These are phyloP conservation scores for Manis javanica DNA, from an alignment of 2,797 vertebrate genomes.

Conservation along the genomic window DNA sequence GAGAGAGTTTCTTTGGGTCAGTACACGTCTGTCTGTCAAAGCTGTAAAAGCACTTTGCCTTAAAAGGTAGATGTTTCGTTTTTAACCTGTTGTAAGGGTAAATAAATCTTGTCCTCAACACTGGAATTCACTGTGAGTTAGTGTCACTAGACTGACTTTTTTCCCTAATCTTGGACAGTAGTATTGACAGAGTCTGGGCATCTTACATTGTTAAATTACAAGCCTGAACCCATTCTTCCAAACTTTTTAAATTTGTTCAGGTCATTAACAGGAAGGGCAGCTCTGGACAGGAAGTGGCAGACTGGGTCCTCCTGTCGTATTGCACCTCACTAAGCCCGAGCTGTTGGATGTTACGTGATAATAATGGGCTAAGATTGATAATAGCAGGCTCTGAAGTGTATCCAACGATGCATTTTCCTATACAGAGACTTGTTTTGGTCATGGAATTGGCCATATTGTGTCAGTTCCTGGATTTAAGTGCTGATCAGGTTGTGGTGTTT, in stretches of 20 bases:
- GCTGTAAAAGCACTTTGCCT: not conserved
- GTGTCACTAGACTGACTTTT: not conserved
- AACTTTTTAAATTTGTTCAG: not conserved
- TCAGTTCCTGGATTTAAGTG: not conserved
- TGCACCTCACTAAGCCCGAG: not conserved
- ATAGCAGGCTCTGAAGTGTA: not conserved
- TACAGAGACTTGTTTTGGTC: not conserved
- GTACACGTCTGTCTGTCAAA: not conserved
- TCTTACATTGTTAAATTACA: not conserved
- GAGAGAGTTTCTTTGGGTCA: not conserved
- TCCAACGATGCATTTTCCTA: not conserved
- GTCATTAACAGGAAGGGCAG: not conserved
- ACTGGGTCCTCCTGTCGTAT: fast-evolving
- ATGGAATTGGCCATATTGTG: not conserved
- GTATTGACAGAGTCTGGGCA: too few relatives aligned
- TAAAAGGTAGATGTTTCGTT: not conserved
- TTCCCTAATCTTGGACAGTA: not conserved
- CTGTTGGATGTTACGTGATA: fast-evolving
- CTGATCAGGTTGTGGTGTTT: not conserved
- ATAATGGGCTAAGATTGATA: not conserved
- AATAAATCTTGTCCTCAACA: not conserved
- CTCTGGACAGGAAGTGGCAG: not conserved
- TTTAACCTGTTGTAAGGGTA: not conserved
- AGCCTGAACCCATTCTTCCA: not conserved
- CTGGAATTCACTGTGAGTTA: not conserved